Evolutionary conservation across 2,888 invertebrate species (phyloP), one percentile per base, ranked within the genome.

Genomic region (Plebejus argus): DNA sequence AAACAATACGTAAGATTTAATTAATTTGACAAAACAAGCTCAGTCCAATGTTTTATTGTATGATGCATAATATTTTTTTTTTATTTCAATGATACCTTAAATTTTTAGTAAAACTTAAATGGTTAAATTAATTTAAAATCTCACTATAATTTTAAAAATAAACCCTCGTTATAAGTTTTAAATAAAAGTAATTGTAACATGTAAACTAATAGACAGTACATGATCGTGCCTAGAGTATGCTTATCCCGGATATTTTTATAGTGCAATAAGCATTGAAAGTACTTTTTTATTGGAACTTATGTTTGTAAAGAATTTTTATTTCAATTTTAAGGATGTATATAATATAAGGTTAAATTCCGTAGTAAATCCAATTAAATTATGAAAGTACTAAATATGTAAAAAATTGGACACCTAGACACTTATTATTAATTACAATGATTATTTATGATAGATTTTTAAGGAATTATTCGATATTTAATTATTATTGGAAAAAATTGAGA

Each of bases 181-280:
- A 84, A 18, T 53, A 87, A 88, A 88, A 87, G 87, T 90, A 91
- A 88, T 88, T 88, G 86, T 90, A 85, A 87, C 86, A 85, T 85
- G 85, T 82, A 77, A 78, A 78, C 84, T 87, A 87, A 88, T 91
- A 91, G 88, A 91, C 84, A 91, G 91, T 92, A 88, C 93, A 93
- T 92, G 90, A 88, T 89, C 90, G 93, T 93, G 93, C 93, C 93
- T 93, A 93, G 93, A 92, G 89, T 86, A 90, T 92, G 93, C 92
- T 93, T 92, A 91, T 58, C 81, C 86, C 86, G 81, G 89, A 91
- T 93, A 92, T 93, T 92, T 93, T 92, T 92, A 91, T 92, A 93
- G 92, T 88, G 90, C 91, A 91, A 89, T 90, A 88, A 86, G 70
- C 77, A 72, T 56, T 77, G 79, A 78, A 66, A 35, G 39, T 72